Conservation (phyloP, 2,797 vertebrate species). For the Myoxocephalus aenaeus region DNA sequence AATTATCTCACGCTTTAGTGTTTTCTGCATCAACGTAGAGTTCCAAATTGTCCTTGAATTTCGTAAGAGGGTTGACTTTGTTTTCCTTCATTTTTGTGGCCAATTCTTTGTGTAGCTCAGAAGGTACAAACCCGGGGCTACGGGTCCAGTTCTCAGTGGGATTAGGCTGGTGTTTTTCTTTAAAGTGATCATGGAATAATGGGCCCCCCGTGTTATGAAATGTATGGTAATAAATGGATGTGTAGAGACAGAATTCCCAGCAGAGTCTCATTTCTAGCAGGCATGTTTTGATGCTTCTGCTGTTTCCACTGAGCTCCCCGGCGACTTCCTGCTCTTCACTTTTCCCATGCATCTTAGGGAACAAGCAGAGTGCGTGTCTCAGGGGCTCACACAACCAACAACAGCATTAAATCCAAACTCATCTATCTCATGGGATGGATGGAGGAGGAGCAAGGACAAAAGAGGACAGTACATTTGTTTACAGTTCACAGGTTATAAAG, state of each 20-base stretch:
- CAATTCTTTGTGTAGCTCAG: background rate
- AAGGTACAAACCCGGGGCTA: background rate
- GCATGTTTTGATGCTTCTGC: slow-evolving; percentile 32
- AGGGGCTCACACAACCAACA: background rate
- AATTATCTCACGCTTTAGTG: too few species aligned
- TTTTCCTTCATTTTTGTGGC: background rate
- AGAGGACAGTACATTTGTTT: background rate
- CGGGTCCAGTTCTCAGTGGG: background rate
- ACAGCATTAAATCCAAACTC: slow-evolving; percentile 3
- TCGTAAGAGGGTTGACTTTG: background rate
- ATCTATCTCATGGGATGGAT: background rate
- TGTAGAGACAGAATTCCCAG: background rate
- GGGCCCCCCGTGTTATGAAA: slow-evolving; percentile 18
- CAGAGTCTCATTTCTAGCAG: slow-evolving; percentile 25
- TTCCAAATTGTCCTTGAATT: background rate
- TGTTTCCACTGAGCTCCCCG: slow-evolving; percentile 46
- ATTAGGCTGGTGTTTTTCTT: slow-evolving; percentile 16
- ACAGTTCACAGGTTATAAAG: background rate
- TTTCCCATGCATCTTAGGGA: slow-evolving; percentile 66
- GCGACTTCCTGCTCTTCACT: slow-evolving; percentile 44
- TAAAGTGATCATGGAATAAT: slow-evolving; percentile 28
- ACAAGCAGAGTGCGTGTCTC: background rate
- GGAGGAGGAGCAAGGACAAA: background rate
- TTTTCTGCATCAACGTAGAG: background rate
- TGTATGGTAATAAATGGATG: slow-evolving; percentile 10